Base-by-base conservation (phyloP, 2,888 invertebrate species). In the Heteromurus nitidus region DNA sequence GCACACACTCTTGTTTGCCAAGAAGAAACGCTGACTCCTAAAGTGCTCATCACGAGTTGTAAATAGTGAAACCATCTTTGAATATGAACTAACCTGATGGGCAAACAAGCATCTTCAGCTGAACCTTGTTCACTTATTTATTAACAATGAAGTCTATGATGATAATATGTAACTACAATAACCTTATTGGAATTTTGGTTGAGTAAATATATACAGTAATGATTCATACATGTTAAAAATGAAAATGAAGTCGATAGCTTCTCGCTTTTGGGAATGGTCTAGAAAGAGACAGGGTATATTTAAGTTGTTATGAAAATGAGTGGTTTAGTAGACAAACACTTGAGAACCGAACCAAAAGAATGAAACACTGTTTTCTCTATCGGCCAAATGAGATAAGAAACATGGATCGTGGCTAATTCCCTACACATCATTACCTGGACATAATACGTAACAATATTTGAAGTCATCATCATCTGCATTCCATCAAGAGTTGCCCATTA, bases 51-150 rank as follows among this genome's bases (percentile, higher is more conserved):
- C n/a, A 62, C 30, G 36, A 30, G 30, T 13, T 31, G 60, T 18
- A 30, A 58, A 26, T n/a, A n/a, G n/a, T n/a, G n/a, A 58, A 58
- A 31, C 31, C n/a, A 31, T 62, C 31, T 24, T n/a, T 62, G 62
- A 62, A 62, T 62, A 62, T 31, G 11, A 55, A 62, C 30, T 62
- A 11, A 62, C 18, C 58, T 58, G 11, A 28, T 31, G 62, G 30
- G 31, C 62, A 62, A 62, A 62, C 62, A 62, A 62, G 62, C 36
- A 55, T 60, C 60, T 30, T 28, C 30, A 26, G 9, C n/a, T 18
- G 1, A 30, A 28, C 5, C 30, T 30, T 47, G 11, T 55, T 24
- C 24, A 7, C 50, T 50, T n/a, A n/a, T 50, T 13, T 50, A 50
- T 13, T 18, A 50, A 13, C 13, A 7, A 3, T 50, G 18, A 50